Evolutionary conservation across 2,113 vertebrate genomes (phyloP), one percentile per base, ranked within the genome.

Genomic region (Martes martes): DNA sequence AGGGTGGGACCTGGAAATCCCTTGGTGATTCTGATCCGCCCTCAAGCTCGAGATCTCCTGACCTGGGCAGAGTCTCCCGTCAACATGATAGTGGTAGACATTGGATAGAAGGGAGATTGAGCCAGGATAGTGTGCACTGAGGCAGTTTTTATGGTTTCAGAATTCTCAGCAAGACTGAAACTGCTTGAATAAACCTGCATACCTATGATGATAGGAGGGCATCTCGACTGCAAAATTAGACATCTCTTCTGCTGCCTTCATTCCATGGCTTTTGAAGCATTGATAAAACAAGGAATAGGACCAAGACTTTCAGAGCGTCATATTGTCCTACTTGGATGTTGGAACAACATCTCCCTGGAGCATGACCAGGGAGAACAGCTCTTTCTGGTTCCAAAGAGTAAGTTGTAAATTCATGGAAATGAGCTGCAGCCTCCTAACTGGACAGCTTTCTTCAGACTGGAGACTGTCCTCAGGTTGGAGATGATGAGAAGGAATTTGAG

Each of bases 231-330:
- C 10, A 81, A 31, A 93, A 83, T 63, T 33, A 59, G 93, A 83
- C 19, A 31, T 96, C 57, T 82, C 59, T 84, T 71, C 52, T 73
- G 31, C 15, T 93, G 65, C 71, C 47, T 95, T 86, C 55, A n/a
- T 69, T 82, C 33, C 71, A 18, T 85, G 82, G 76, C 73, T 84
- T 95, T 96, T 73, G 74, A 95, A 94, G 86, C 24, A 79, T 50
- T 94, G 76, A 23, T 47, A 83, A 69, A 80, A 81, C 63, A 81
- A 80, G 74, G 31, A 96, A 79, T 2, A 39, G 36, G 42, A 79
- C 65, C 36, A 57, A 69, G 55, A 79, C 57, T 65, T 94, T 94
- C 52, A 69, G 39, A 80, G 92, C 76, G 33, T 94, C 39, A 21
- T 63, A 31, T 69, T 83, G 45, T 90, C n/a, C 10, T 55, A 50